phyloP scores from a whole-genome alignment of 2,797 vertebrate genomes.

The Microctenopoma lineatum region DNA sequence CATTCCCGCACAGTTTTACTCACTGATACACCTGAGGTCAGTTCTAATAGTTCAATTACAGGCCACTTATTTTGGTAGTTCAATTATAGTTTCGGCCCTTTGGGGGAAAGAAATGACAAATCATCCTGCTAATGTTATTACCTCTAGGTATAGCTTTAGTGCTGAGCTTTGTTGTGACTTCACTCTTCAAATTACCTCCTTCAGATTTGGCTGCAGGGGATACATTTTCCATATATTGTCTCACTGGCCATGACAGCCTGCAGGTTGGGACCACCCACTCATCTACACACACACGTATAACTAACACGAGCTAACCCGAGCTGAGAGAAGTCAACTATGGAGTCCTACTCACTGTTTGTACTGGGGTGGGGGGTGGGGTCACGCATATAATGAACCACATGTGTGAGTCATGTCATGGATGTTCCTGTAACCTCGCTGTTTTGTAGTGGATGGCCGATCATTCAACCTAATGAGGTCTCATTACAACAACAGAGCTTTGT shows the following conservation, averaged over 20 bases:
- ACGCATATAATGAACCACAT: constrained; percentile 36
- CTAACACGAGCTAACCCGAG: constrained; percentile 36
- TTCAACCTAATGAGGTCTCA: constrained; percentile 62
- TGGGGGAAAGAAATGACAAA: constrained; percentile 49
- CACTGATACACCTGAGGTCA: constrained; percentile 63
- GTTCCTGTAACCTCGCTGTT: constrained; percentile 16
- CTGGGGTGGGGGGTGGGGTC: not conserved
- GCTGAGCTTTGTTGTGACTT: constrained; percentile 37
- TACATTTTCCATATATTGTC: constrained; percentile 47
- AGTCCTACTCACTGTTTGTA: constrained; percentile 20
- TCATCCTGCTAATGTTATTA: constrained; percentile 41
- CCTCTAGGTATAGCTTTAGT: constrained; percentile 25
- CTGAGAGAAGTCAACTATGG: constrained; percentile 51
- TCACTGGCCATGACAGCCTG: constrained; percentile 56
- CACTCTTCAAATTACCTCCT: constrained; percentile 35
- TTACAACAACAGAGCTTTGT: constrained; percentile 67
- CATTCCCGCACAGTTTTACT: constrained; percentile 20
- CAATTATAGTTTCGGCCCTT: constrained; percentile 52
- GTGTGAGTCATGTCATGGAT: constrained; percentile 29
- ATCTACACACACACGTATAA: constrained; percentile 31
- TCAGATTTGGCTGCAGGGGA: constrained; percentile 43
- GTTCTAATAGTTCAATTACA: constrained; percentile 51
- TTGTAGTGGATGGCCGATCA: constrained; percentile 48
- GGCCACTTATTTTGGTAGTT: constrained; percentile 49
- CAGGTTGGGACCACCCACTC: constrained; percentile 46